Evolutionary conservation across 2,797 vertebrate species (phyloP), one percentile per base, ranked within the genome.

Genomic region (Peromyscus aztecus): DNA sequence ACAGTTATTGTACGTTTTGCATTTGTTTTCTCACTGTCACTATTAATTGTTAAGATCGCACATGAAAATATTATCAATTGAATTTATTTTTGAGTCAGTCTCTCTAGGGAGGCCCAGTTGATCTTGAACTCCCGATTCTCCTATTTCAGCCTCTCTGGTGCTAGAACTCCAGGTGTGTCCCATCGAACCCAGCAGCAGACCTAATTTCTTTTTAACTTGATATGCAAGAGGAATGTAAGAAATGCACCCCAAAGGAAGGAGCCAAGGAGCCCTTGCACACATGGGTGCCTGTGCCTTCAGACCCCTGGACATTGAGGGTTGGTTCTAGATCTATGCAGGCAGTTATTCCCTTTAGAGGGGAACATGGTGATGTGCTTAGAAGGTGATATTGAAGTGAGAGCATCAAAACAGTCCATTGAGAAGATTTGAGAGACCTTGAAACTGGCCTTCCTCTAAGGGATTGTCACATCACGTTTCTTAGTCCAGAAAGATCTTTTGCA

Each of bases 401-500:
- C 40, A 37, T 83, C 19, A 81, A 49, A 52, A 27, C n/a, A 76
- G 89, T 59, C 21, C 3, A 61, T 59, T 37, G 71, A 43, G 9
- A 76, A 46, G 21, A 40, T 85, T 88, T 90, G 69, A 86, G 89
- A 37, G 23, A 69, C 61, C 49, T 92, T 73, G 34, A 85, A 65
- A 77, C 57, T 34, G 52, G 52, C 19, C 29, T 94, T 43, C 43
- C 31, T 37, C 1, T 23, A 27, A 75, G 86, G 27, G 37, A 27
- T 29, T 19, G 69, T 84, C 23, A 1, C 12, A 17, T 57, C 77
- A 61, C 3, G 0, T 88, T 77, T 87, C 82, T 82, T 78, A 86
- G 85, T 75, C 19, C 87, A 8, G 85, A 77, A 34, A 57, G 67
- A 46, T 89, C 93, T 86, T 90, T 94, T 83, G 1, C 88, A 16